Base-by-base conservation (phyloP, 2,113 vertebrate species). In the Xiphophorus couchianus region DNA sequence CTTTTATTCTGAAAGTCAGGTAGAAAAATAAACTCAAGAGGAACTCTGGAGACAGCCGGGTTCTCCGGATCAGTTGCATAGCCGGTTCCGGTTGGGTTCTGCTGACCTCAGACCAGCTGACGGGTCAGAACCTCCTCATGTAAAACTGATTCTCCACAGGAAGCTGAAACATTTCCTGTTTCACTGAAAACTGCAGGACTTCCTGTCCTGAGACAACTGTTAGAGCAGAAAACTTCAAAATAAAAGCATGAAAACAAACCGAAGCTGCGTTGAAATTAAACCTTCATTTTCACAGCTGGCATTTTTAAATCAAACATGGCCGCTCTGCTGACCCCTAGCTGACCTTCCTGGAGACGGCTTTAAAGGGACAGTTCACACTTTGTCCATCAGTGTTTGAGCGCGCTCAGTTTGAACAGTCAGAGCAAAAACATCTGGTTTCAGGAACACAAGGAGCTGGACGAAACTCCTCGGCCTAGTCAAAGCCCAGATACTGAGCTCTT, bases 21-120 rank as follows among this genome's bases (percentile, higher is more conserved):
- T 61, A 44, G 33, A 42, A 60, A 71, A 33, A 61, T 13, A 58
- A 69, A 31, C 13, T 9, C 12, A 62, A 62, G 29, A 13, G 2
- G 2, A 58, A 58, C 22, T 54, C 22, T 62, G 14, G 5, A 64
- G 22, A 64, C 31, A 31, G 14, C 62, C 29, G 19, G 33, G 35
- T 37, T 31, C 51, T 51, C 14, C 44, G 5, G 44, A 48, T 48
- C 44, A 48, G 44, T 80, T 74, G 71, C 66, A 80, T 74, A 74
- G 77, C 22, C 9, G 39, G 48, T 31, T 31, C 14, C 5, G 29
- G 15, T 63, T 63, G 28, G 33, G 17, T 35, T 44, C 44, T 7
- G 68, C 31, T 60, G 69, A 60, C 33, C 58, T 39, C 69, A 39
- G 54, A 28, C 51, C 51, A 27, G 69, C 51, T 54, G 51, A 27